phyloP scores from a whole-genome alignment of 2,113 vertebrate genomes.

The Cairina moschata region DNA sequence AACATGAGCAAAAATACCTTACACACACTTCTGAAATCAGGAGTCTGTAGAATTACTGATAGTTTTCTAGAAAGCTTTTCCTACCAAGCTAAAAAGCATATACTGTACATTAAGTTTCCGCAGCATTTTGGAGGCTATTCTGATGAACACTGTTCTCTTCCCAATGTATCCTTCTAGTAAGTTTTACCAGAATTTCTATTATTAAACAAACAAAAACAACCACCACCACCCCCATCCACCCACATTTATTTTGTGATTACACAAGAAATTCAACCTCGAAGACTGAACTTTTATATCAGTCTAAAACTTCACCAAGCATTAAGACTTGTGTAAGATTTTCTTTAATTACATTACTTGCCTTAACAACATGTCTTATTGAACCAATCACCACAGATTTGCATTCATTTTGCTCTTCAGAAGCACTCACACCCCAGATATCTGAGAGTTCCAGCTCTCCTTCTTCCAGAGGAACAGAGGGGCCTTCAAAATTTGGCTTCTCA shows the following conservation, averaged over 20 bases:
- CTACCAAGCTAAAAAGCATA: neutral
- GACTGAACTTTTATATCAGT: neutral
- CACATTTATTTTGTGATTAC: neutral
- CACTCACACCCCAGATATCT: conserved; percentile 85
- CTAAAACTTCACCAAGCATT: neutral
- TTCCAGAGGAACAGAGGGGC: conserved; percentile 87
- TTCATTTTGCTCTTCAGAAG: conserved; percentile 67
- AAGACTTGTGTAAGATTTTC: neutral
- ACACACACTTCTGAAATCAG: neutral
- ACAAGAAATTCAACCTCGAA: neutral
- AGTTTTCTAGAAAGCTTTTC: neutral
- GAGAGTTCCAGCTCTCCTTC: conserved; percentile 88
- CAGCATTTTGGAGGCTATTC: neutral
- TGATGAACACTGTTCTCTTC: neutral
- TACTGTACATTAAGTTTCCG: neutral
- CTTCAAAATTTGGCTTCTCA: conserved; percentile 93
- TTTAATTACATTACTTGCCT: conserved; percentile 77
- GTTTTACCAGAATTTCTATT: neutral
- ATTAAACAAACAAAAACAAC: neutral
- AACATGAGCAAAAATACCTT: accelerated
- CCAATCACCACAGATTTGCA: conserved; percentile 83
- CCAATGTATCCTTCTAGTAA: neutral
- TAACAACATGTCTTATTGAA: conserved; percentile 89
- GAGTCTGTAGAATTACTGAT: neutral
- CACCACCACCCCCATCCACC: neutral